Conservation (phyloP, 2,888 invertebrate genomes). For the Drosophila demipolita region DNA sequence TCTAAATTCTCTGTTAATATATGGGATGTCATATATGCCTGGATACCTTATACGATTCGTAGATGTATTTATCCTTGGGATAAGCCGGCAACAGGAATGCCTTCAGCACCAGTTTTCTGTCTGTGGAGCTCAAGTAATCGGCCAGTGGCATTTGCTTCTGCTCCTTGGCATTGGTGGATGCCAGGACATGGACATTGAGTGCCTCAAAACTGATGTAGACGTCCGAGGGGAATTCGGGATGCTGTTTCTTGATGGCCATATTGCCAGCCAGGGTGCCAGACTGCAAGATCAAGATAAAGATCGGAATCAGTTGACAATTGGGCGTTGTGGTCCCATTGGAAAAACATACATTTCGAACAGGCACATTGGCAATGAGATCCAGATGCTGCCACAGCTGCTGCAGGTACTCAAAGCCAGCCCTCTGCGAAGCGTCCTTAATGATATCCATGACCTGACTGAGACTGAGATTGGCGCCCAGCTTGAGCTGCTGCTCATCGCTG, state of each 20-base stretch:
- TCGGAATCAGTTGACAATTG: not conserved
- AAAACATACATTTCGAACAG: constrained; percentile 88
- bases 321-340: not conserved
- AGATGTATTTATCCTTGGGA: constrained; percentile 85
- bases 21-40: not conserved
- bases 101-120: constrained; percentile 87
- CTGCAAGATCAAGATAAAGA: constrained; percentile 78
- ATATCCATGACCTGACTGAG: constrained; percentile 86
- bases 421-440: constrained; percentile 76
- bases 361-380: constrained; percentile 88
- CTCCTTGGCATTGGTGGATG: constrained; percentile 75
- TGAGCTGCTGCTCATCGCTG: constrained; percentile 69
- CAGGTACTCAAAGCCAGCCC: constrained; percentile 86
- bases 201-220: constrained; percentile 86
- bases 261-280: constrained; percentile 90
- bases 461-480: constrained; percentile 85
- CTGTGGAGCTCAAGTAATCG: constrained; percentile 88
- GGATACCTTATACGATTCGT: constrained; percentile 89
- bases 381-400: constrained; percentile 86
- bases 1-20: not conserved
- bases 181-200: constrained; percentile 70
- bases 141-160: constrained; percentile 85
- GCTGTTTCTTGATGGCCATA: constrained; percentile 88
- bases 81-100: constrained; percentile 87
- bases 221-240: constrained; percentile 90